Base-by-base conservation (phyloP, 2,888 invertebrate genomes). In the Harpagoxenus sublaevis region DNA sequence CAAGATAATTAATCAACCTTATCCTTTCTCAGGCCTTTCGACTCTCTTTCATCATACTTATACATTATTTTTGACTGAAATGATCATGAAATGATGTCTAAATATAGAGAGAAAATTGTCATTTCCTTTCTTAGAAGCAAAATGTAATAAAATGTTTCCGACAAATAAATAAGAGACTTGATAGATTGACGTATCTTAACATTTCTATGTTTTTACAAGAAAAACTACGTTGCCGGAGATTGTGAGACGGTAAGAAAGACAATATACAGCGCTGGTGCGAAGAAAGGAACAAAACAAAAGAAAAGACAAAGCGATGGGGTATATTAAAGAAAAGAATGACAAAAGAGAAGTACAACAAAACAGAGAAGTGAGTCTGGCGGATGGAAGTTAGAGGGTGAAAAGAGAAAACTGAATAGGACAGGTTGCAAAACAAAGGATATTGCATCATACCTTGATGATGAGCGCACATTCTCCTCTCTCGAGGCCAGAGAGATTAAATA, bases 191-290 rank as follows among this genome's bases (percentile, higher is more conserved):
- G 51, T 71, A 79, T 81, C 86, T 83, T 88, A 88, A 88, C 77
- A 79, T 77, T 57, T 23, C 60, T 57, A 84, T 81, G 86, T 86
- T 86, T 74, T 81, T 81, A 84, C 73, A 82, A n/a, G 82, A 71
- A 23, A 31, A 55, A 63, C 48, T 39, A 62, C 31, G 31, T 74
- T 45, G 53, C 53, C 39, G 82, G 55, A 82, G 55, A 74, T 74
- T 74, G 82, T 48, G 71, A 81, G 28, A 77, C 39, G 15, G 57
- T 66, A 55, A 75, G 74, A 66, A 35, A 28, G 63, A 66, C 39
- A 15, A 62, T 39, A 53, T 28, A 45, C 31, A 28, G 28, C 42
- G 60, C 48, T 35, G 60, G 8, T 42, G 48, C 45, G 31, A 57
- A 57, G 23, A 81, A 23, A 12, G 28, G 70, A 23, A 79, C 39